Evolutionary conservation across 2,797 vertebrate genomes (phyloP), one percentile per base, ranked within the genome.

Genomic region (Cyprinodon diabolis): DNA sequence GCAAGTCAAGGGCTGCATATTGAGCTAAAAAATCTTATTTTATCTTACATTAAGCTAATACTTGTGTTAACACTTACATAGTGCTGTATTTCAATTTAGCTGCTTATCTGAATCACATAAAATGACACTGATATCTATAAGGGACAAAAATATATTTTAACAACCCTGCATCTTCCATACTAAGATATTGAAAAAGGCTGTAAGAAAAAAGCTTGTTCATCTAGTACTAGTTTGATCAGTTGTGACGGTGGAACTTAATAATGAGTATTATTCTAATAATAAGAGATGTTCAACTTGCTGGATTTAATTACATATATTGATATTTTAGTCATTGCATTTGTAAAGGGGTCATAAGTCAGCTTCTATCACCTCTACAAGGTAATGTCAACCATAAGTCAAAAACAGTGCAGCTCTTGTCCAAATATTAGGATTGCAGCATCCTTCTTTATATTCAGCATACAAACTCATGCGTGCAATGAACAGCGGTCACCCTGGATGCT

Each of bases 281-380:
- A 88, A 65, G 91, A 93, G 91, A 90, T 93, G 90, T 85, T 91
- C 75, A 4, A 69, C 49, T 81, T n/a, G 71, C 48, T 45, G 7
- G 63, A 82, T 78, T 45, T 4, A 68, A 80, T 77, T 58, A 52
- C 62, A 81, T 78, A 68, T 72, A 72, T 66, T 72, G 7, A 60
- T 83, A 76, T 85, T 76, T 82, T 84, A 71, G 71, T 57, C 55
- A 37, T 45, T 14, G 25, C 67, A 52, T 77, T 73, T 77, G 67
- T 63, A 23, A 52, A 60, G 13, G 69, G 79, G 86, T 80, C 80
- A 73, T 48, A 9, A 0, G 11, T 2, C 77, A 74, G 85, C 40
- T 70, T 69, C 56, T 69, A 73, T 78, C 76, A 3, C n/a, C 75
- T 71, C 68, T 78, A 80, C 11, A 57, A 10, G 4, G 69, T 69